These are phyloP conservation scores for Crossaster papposus DNA, from an alignment of 53 echinoderm and acorn worm species.

Conservation along the genomic window DNA sequence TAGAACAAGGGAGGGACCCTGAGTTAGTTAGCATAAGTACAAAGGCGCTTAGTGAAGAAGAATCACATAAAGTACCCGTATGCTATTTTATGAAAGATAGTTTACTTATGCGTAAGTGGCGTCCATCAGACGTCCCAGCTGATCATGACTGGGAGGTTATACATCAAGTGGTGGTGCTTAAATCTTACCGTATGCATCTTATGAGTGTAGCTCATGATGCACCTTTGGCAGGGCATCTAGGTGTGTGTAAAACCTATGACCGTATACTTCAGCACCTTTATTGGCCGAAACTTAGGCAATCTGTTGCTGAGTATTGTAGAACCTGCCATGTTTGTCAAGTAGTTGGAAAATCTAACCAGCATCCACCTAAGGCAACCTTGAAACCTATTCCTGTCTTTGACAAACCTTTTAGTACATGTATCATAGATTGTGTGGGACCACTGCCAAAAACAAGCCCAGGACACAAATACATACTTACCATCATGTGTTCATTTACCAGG, in stretches of 20 bases:
- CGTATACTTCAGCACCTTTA: slow-evolving; percentile 71
- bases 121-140: slow-evolving; percentile 66
- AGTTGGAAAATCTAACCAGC: slow-evolving; percentile 68
- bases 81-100: slow-evolving; percentile 43
- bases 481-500: slow-evolving; percentile 72
- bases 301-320: slow-evolving; percentile 31
- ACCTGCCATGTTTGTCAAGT: slow-evolving; percentile 48
- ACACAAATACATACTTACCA: slow-evolving; percentile 69
- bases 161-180: slow-evolving; percentile 73
- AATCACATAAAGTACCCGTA: slow-evolving; percentile 21
- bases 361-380: slow-evolving; percentile 59
- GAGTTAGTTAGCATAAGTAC: slow-evolving; percentile 5
- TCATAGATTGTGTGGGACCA: slow-evolving; percentile 80
- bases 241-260: slow-evolving; percentile 62
- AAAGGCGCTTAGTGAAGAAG: neutral
- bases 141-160: slow-evolving; percentile 71
- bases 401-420: slow-evolving; percentile 73
- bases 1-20: slow-evolving; percentile 25
- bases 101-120: slow-evolving; percentile 79
- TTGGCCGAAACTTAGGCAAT: slow-evolving; percentile 58
- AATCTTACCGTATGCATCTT: slow-evolving; percentile 53
- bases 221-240: slow-evolving; percentile 75
- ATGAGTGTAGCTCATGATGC: slow-evolving; percentile 64
- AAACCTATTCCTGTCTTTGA: slow-evolving; percentile 71
- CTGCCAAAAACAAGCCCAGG: slow-evolving; percentile 70